phyloP scores from a whole-genome alignment of 2,113 vertebrate genomes.

The Phyllostomus discolor region DNA sequence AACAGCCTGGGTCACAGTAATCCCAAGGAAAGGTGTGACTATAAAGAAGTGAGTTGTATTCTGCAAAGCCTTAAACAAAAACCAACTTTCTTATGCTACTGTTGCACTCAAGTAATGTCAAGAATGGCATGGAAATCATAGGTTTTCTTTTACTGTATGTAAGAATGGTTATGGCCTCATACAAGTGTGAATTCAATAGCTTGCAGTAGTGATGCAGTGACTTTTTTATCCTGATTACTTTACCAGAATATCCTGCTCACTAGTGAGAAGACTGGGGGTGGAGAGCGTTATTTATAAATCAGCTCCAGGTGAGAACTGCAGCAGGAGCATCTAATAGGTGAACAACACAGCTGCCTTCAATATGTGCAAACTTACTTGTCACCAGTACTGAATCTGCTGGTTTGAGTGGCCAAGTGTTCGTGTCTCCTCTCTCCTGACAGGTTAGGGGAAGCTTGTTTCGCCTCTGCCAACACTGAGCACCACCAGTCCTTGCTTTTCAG shows the following conservation, averaged over 20 bases:
- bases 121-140: neutral
- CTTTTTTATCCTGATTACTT: neutral
- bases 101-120: neutral
- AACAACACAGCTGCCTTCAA: neutral
- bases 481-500: neutral
- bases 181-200: neutral
- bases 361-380: neutral
- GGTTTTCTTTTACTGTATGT: neutral
- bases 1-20: neutral
- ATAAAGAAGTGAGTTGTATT: neutral
- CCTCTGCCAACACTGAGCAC: neutral
- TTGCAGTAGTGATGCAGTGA: neutral
- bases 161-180: neutral
- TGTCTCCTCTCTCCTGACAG: neutral
- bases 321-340: neutral
- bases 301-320: neutral
- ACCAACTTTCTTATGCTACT: neutral
- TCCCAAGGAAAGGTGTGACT: neutral
- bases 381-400: neutral
- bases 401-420: too few species aligned
- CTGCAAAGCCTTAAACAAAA: neutral
- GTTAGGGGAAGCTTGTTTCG: neutral
- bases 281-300: neutral
- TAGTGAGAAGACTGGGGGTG: neutral
- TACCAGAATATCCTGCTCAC: neutral